These are phyloP conservation scores for Lycodopsis pacificus DNA, from an alignment of 2,797 vertebrate species.

Conservation along the genomic window DNA sequence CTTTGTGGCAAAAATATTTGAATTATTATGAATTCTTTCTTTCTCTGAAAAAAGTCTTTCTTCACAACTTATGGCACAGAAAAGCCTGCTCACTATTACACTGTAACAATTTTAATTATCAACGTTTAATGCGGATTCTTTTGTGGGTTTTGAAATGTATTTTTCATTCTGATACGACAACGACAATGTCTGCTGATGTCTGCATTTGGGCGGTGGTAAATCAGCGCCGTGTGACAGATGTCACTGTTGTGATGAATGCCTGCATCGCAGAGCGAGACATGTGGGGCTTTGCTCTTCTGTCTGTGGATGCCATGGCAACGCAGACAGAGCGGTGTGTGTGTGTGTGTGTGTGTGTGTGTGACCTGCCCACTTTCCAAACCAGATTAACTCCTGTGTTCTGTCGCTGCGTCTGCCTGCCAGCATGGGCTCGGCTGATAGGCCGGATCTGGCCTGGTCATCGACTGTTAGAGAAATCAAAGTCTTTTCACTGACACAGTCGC, in stretches of 20 bases:
- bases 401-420: slow-evolving; percentile 1
- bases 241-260: slow-evolving; percentile 61
- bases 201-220: slow-evolving; percentile 40
- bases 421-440: slow-evolving; percentile 14
- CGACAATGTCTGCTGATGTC: slow-evolving; percentile 36
- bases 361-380: slow-evolving; percentile 46
- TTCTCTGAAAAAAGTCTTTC: background rate
- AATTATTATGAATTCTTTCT: slow-evolving; percentile 50
- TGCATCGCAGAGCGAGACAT: slow-evolving; percentile 39
- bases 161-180: slow-evolving; percentile 30
- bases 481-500: slow-evolving; percentile 17
- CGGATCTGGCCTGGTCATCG: slow-evolving; percentile 21
- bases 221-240: slow-evolving; percentile 61
- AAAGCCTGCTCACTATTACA: slow-evolving; percentile 30
- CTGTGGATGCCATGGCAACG: slow-evolving; percentile 64
- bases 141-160: slow-evolving; percentile 5
- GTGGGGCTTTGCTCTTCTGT: slow-evolving; percentile 51
- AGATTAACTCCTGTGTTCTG: slow-evolving; percentile 37
- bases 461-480: background rate
- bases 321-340: slow-evolving; percentile 6
- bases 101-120: slow-evolving; percentile 10
- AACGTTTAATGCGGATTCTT: slow-evolving; percentile 12
- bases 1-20: slow-evolving; percentile 44
- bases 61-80: slow-evolving; percentile 19
- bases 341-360: slow-evolving; percentile 16